phyloP scores from a whole-genome alignment of 1,140 invertebrate genomes.

The fruit fly (Drosophila melanogaster) region Release_6_plus_ISO1_MT NT_033777.3:11172501-11173000 shows the following conservation, averaged over 20 bases:
- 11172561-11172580: neutral
- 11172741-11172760: slow-evolving; percentile 9
- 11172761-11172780: slow-evolving; percentile 35
- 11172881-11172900: no score
- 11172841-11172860: neutral
- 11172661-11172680: slow-evolving; percentile 36
- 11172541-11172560: neutral
- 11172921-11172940: slow-evolving; percentile 40
- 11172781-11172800: slow-evolving; percentile 14
- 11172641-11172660: slow-evolving; percentile 12
- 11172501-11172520: slow-evolving; percentile 73
- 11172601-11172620: neutral
- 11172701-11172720: neutral
- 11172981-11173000: neutral
- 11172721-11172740: slow-evolving; percentile 5
- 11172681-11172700: slow-evolving; percentile 35
- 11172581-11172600: slow-evolving; percentile 3
- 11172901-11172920: slow-evolving; percentile 17
- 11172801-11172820: slow-evolving; percentile 3
- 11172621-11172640: slow-evolving; percentile 23
- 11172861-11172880: no score
- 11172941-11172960: slow-evolving; percentile 43
- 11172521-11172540: slow-evolving; percentile 61
- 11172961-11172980: slow-evolving; percentile 48
- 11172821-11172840: slow-evolving; percentile 5